These are phyloP conservation scores for Poecilia wingei DNA, from an alignment of 2,797 vertebrate genomes.

Conservation along the genomic window DNA sequence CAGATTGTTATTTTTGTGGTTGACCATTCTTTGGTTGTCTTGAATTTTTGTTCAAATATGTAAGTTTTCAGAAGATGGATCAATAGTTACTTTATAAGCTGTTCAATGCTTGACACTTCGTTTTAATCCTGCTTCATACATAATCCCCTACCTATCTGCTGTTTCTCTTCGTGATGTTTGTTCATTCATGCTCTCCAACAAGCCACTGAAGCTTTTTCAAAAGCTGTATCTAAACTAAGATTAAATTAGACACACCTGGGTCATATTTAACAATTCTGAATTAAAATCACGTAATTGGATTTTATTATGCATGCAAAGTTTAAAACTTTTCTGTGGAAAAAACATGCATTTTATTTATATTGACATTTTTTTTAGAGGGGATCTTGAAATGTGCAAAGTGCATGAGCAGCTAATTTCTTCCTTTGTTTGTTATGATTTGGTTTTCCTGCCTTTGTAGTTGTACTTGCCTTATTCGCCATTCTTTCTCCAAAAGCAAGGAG, in stretches of 20 bases:
- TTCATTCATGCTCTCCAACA: background rate
- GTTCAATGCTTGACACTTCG: background rate
- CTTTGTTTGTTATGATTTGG: background rate
- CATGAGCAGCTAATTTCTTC: background rate
- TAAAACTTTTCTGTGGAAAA: background rate
- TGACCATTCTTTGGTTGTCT: background rate
- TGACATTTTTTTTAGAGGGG: background rate
- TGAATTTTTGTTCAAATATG: background rate
- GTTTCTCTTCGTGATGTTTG: background rate
- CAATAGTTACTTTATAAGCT: background rate
- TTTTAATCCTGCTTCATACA: background rate
- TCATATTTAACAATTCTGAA: background rate
- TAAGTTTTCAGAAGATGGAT: background rate
- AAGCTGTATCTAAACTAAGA: background rate
- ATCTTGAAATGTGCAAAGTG: background rate
- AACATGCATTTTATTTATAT: too few species aligned
- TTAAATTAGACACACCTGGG: background rate
- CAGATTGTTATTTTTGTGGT: background rate
- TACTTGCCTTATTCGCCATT: constrained; percentile 4
- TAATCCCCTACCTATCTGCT: background rate
- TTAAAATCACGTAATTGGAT: background rate
- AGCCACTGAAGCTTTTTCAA: background rate
- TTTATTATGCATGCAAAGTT: background rate
- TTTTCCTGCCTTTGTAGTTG: background rate
- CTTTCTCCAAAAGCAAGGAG: constrained; percentile 56